Evolutionary conservation across 2,113 vertebrate genomes (phyloP).

Genomic region (Morone saxatilis): DNA sequence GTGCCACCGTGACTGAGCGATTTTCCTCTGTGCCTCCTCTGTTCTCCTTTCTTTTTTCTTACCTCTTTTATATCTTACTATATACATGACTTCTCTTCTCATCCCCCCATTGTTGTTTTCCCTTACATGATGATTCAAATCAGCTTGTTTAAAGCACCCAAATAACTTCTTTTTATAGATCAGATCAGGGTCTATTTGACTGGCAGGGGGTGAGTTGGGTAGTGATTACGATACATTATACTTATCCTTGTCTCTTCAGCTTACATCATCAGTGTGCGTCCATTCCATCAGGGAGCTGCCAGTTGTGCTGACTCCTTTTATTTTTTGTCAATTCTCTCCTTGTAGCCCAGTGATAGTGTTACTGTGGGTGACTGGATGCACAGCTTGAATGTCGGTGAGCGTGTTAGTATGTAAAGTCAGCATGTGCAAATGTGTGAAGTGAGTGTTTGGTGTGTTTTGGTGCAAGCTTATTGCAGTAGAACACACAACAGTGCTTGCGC

Average conservation of each 20-base stretch:
- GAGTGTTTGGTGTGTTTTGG: background rate
- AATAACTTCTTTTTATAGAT: background rate
- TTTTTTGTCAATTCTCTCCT: conserved; percentile 51
- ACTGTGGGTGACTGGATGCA: conserved; percentile 42
- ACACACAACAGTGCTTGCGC: background rate
- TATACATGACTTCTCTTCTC: conserved; percentile 17
- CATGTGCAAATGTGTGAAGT: conserved; percentile 27
- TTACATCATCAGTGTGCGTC: conserved; percentile 12
- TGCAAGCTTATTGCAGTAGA: background rate
- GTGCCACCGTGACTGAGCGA: conserved; percentile 66
- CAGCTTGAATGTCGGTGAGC: conserved; percentile 49
- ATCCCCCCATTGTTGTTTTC: background rate
- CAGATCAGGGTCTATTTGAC: too few species aligned
- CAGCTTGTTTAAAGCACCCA: background rate
- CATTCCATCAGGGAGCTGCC: conserved; percentile 21
- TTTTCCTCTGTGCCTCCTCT: conserved; percentile 58
- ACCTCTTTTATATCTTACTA: conserved; percentile 19
- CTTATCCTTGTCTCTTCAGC: background rate
- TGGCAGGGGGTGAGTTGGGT: background rate
- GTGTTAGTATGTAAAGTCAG: conserved; percentile 7
- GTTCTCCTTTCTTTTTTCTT: conserved; percentile 17
- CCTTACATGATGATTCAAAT: background rate
- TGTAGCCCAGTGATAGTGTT: conserved; percentile 17
- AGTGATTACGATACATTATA: background rate
- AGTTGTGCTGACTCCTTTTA: conserved; percentile 54